phyloP scores from a whole-genome alignment of 2,113 vertebrate species.

The Felis chaus region DNA sequence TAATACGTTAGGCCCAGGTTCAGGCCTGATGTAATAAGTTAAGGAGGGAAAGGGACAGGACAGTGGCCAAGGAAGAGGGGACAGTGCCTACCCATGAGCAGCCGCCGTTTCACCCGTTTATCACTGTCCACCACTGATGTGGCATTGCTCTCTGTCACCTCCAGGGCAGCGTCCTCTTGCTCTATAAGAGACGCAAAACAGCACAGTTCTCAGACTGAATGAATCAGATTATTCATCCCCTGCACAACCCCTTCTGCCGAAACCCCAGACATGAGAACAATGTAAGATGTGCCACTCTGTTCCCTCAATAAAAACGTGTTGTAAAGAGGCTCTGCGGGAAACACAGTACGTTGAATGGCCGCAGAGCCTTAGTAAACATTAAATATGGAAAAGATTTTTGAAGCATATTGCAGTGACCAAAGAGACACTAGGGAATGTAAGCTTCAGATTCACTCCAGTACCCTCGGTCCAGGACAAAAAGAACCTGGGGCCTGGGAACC shows the following conservation, averaged over 20 bases:
- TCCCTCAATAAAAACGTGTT: background rate
- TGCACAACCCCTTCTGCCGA: background rate
- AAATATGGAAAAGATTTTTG: background rate
- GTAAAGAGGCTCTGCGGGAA: background rate
- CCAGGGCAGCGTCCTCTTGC: conserved; percentile 87
- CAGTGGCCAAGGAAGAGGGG: background rate
- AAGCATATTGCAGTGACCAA: background rate
- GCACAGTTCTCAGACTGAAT: background rate
- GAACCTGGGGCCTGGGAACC: background rate
- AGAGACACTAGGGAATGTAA: background rate
- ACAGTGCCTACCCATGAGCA: conserved; percentile 94
- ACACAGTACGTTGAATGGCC: background rate
- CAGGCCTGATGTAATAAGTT: background rate
- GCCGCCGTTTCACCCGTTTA: conserved; percentile 95
- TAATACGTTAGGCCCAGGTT: background rate
- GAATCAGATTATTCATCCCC: background rate
- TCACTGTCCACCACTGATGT: conserved; percentile 93
- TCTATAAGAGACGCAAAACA: conserved; percentile 85
- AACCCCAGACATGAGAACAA: background rate
- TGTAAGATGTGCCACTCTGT: background rate
- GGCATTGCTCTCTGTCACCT: conserved; percentile 89
- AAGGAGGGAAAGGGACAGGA: background rate
- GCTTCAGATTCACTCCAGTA: background rate
- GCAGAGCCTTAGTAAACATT: background rate
- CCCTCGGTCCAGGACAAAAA: background rate